A percentile compares a stretch with the other conserved stretches of the same genome.
These are phyloP conservation scores for Pionites leucogaster DNA, from an alignment of 2,113 vertebrate species.

Conservation along the genomic window DNA sequence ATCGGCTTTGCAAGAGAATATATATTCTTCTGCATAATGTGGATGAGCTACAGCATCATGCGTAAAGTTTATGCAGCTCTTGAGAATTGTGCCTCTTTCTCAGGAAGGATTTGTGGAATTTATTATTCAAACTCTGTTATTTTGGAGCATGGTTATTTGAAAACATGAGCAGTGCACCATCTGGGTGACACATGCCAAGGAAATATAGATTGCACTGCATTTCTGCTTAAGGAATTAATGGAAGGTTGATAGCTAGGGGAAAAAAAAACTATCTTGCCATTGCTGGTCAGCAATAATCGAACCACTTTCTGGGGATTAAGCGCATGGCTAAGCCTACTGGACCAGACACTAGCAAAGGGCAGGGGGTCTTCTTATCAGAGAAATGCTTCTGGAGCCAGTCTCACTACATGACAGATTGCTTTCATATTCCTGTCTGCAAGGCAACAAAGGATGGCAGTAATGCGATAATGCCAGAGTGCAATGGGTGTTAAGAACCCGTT, in stretches of 20 bases:
- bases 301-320: slow-evolving; percentile 99
- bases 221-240: slow-evolving; percentile 89
- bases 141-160: slow-evolving; percentile 85
- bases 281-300: slow-evolving; percentile 99
- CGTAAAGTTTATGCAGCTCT: slow-evolving; percentile 83
- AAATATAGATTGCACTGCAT: slow-evolving; percentile 87
- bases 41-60: slow-evolving; percentile 78
- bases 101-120: slow-evolving; percentile 81
- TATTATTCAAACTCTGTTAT: slow-evolving; percentile 86
- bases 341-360: slow-evolving; percentile 93
- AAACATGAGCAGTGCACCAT: slow-evolving; percentile 84
- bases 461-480: slow-evolving; percentile 97
- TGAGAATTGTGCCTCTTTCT: slow-evolving; percentile 80
- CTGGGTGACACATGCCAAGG: slow-evolving; percentile 87
- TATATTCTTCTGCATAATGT: slow-evolving; percentile 75
- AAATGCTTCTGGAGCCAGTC: slow-evolving; percentile 96
- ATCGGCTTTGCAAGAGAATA: slow-evolving; percentile 60
- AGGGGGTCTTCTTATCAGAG: slow-evolving; percentile 96
- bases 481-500: slow-evolving; percentile 90
- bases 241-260: slow-evolving; percentile 84
- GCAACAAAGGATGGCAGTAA: slow-evolving; percentile 98
- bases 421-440: slow-evolving; percentile 92
- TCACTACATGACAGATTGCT: slow-evolving; percentile 96
- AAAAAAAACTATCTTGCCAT: slow-evolving; percentile 88
- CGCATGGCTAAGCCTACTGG: slow-evolving; percentile 99